Evolutionary conservation across 1,140 invertebrate species (phyloP), one percentile per base, ranked within the genome.

Genomic region (Conus ventricosus): DNA sequence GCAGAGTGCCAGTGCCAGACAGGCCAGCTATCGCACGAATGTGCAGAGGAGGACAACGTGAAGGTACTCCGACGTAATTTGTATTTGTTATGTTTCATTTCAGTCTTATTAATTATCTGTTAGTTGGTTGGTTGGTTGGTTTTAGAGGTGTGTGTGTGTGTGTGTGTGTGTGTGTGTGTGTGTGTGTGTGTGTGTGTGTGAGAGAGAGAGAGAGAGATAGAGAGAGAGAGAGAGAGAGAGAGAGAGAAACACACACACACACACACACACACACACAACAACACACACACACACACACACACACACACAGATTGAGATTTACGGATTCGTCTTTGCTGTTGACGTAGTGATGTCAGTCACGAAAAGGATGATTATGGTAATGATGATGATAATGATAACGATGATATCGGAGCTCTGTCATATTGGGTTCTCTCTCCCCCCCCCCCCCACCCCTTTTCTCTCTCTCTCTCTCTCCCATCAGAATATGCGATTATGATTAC

Each of bases 11-110:
- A 60, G 39, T 13, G 57, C 89, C 8, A 75, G 54, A 17, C 90
- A 92, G 54, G 84, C 23, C 25, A 92, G 91, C 75, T 88, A 89
- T 54, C 25, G 81, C 13, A 91, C 89, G 4, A 51, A 23, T 92
- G 92, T 86, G 90, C 92, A 10, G 92, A 92, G 60, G 90, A 91
- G 85, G 90, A 91, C 57, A 92, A 92, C 57, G 88, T 92, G 5
- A 89, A 91, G 71, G 88, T 92, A 67, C 78, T 5, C 0, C 1
- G 39, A 10, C 25, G 11, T 11, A n/a, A 27, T 81, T n/a, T 81
- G 78, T 81, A 11, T 81, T 20, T 83, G 81, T 83, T 4, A 27
- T 17, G 23, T 20, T 53, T 20, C 13, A 53, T 3, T 20, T 53
- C 20, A 10, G 81, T 83, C 20, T 83, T 8, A 27, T 51, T 55